Evolutionary conservation across 2,888 invertebrate genomes (phyloP), one percentile per base, ranked within the genome.

Genomic region (Taenaris catops): DNA sequence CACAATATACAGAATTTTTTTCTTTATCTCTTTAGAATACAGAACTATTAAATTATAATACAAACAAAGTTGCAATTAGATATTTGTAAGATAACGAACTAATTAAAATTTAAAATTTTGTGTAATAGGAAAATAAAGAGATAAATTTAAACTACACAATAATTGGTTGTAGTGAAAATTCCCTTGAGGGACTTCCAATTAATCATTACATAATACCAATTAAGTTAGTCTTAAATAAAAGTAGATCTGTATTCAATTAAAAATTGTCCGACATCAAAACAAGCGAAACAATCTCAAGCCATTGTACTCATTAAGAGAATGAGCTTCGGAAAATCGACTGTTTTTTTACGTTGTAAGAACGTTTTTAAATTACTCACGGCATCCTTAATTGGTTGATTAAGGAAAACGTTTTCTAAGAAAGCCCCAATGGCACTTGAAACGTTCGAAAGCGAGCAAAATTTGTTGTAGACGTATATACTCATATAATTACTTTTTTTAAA

Each of bases 231-330:
- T 8, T 21, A 16, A 27, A 35, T 28, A 25, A 14, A 21, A 4
- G 16, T 24, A 25, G 19, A 32, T 32, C 34, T 37, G 27, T 11
- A 24, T 25, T 12, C 27, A 40, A 31, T 37, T 38, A 34, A 41
- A 36, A 41, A 25, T 26, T 37, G 24, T 27, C 9, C 27, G 10
- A 34, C 21, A 27, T 35, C 32, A 37, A 29, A 38, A 40, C 34
- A 34, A 38, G 27, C 21, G 31, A 33, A 45, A 38, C 38, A 34
- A 21, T 34, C 12, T 29, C 16, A 39, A 43, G 44, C 40, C 44
- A 46, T 46, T 41, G 48, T 38, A 48, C 48, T 47, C 48, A 47
- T 50, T 48, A 49, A 44, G 39, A 41, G 20, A 44, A 35, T 29
- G 24, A 41, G 38, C 32, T 35, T 39, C 29, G 38, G 36, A 37